phyloP scores from a whole-genome alignment of 2,888 invertebrate species.

The Epicampocera succincta region DNA sequence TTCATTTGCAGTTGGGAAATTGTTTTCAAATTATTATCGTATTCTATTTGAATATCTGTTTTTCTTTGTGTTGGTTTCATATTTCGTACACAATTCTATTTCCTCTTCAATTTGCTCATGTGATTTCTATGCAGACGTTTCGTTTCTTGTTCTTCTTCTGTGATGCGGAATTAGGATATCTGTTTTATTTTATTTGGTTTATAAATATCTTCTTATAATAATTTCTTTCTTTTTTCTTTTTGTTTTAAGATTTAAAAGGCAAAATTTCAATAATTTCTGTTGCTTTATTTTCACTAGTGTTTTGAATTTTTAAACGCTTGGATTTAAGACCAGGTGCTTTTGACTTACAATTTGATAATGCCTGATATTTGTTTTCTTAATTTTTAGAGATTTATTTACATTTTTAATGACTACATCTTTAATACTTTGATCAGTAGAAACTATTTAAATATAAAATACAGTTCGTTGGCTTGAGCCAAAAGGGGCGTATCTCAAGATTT shows the following conservation, averaged over 20 bases:
- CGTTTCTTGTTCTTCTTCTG: constrained; percentile 2
- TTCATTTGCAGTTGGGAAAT: constrained; percentile 63
- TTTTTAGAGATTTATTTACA: no score
- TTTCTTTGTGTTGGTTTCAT: constrained; percentile 12
- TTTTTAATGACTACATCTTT: no score
- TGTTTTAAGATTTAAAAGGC: constrained; percentile 6
- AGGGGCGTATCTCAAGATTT: no score
- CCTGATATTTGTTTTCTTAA: no score
- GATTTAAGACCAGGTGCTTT: neutral
- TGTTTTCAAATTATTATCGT: constrained; percentile 59
- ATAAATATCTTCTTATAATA: constrained; percentile 33
- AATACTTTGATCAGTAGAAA: no score
- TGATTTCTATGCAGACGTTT: constrained; percentile 27
- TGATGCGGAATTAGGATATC: neutral
- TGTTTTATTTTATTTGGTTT: constrained; percentile 20
- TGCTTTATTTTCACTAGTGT: neutral
- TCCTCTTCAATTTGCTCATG: constrained; percentile 49
- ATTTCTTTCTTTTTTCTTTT: neutral
- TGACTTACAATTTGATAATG: neutral
- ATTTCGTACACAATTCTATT: constrained; percentile 34
- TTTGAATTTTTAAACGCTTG: neutral
- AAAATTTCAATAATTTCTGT: constrained; percentile 1
- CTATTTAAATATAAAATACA: no score
- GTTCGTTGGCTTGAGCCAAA: no score
- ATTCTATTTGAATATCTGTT: constrained; percentile 10